Conservation (phyloP, 1,140 invertebrate genomes). For the Zaprionus vittiger region DNA sequence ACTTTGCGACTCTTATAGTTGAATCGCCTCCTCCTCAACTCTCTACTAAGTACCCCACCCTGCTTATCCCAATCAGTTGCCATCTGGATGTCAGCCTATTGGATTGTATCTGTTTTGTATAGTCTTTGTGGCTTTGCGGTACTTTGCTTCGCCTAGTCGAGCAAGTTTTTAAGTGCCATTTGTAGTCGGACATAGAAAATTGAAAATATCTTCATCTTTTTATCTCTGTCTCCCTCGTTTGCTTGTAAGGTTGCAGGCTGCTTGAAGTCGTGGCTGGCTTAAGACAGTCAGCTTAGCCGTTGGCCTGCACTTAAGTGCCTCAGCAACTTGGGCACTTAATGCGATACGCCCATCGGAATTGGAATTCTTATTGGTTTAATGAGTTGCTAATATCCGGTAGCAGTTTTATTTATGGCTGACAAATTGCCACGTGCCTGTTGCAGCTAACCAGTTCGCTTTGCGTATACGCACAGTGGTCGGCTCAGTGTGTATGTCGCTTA, state of each 20-base stretch:
- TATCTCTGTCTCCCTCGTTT: constrained; percentile 10
- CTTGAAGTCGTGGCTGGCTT: constrained; percentile 1
- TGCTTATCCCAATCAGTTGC: neutral
- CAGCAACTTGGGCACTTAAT: neutral
- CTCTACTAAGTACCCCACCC: neutral
- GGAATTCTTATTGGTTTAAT: neutral
- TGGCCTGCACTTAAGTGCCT: constrained; percentile 1
- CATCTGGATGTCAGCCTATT: constrained; percentile 36
- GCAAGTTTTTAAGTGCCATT: constrained; percentile 48
- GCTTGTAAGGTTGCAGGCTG: neutral
- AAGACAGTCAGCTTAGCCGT: neutral
- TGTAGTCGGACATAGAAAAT: constrained; percentile 35
- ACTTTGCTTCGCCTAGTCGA: constrained; percentile 3
- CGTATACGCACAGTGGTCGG: constrained; percentile 58
- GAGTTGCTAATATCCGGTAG: constrained; percentile 3
- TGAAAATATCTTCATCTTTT: constrained; percentile 11
- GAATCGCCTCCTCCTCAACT: neutral
- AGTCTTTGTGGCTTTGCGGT: constrained; percentile 31
- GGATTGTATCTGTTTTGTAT: constrained; percentile 24
- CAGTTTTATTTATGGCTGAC: constrained; percentile 12
- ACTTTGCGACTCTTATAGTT: constrained; percentile 44
- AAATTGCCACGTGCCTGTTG: constrained; percentile 30
- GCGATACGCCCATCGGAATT: neutral
- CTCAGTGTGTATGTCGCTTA: neutral
- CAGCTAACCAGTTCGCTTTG: constrained; percentile 30